Conservation (phyloP, 1,140 invertebrate genomes). For the Cydia strobilella region DNA sequence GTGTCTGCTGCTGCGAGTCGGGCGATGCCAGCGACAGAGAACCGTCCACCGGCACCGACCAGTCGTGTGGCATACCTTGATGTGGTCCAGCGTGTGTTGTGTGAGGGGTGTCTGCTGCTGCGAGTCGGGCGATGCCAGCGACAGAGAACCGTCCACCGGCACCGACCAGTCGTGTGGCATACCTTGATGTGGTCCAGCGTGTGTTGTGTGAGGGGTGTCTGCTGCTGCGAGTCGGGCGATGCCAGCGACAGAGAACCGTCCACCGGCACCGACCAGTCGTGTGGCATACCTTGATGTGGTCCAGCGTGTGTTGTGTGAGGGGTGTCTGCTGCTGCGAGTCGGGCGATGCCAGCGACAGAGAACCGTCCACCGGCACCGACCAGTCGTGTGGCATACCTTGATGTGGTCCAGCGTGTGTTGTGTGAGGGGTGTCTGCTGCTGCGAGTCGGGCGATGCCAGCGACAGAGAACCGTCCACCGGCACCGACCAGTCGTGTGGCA, state of each 20-base stretch:
- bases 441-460: constrained; percentile 87
- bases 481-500: constrained; percentile 57
- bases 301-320: constrained; percentile 89
- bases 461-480: constrained; percentile 86
- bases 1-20: constrained; percentile 85
- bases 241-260: constrained; percentile 89
- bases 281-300: constrained; percentile 87
- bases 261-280: constrained; percentile 69
- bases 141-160: constrained; percentile 85
- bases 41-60: constrained; percentile 66
- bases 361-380: constrained; percentile 79
- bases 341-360: constrained; percentile 90
- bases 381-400: constrained; percentile 81
- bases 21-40: constrained; percentile 90
- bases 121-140: constrained; percentile 87
- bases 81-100: constrained; percentile 90
- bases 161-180: constrained; percentile 56
- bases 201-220: constrained; percentile 87
- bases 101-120: constrained; percentile 86
- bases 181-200: constrained; percentile 92
- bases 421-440: constrained; percentile 86
- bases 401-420: constrained; percentile 91
- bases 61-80: constrained; percentile 83
- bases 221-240: constrained; percentile 86
- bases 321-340: constrained; percentile 86